Evolutionary conservation across 2,888 invertebrate species (phyloP).

Genomic region (Mechanitis messenoides): DNA sequence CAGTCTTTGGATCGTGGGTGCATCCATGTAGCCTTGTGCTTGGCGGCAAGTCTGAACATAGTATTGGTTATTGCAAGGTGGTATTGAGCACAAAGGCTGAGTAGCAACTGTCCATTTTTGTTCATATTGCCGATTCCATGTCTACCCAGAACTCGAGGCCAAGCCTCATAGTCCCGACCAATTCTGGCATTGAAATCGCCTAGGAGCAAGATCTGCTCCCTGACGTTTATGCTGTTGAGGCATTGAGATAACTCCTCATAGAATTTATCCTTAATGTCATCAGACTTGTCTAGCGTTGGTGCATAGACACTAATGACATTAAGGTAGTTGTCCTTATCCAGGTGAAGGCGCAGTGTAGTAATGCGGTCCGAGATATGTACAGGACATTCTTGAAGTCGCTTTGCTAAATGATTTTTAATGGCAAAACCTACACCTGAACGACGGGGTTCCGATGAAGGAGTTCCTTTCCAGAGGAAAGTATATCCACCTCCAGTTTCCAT

Average conservation of each 20-base stretch:
- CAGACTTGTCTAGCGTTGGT: slow-evolving; percentile 28
- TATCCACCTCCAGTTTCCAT: slow-evolving; percentile 12
- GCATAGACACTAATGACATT: slow-evolving; percentile 36
- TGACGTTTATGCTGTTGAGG: slow-evolving; percentile 3
- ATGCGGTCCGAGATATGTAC: slow-evolving; percentile 24
- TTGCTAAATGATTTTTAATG: slow-evolving; percentile 14
- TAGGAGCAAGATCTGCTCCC: slow-evolving; percentile 22
- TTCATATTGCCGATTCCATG: slow-evolving; percentile 26
- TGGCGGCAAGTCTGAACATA: slow-evolving; percentile 31
- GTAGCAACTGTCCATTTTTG: slow-evolving; percentile 30
- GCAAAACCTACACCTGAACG: slow-evolving; percentile 25
- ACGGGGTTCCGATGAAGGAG: slow-evolving; percentile 13
- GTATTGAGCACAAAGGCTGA: slow-evolving; percentile 31
- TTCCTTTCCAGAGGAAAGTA: slow-evolving; percentile 24
- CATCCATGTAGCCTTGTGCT: slow-evolving; percentile 36
- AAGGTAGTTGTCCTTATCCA: slow-evolving; percentile 27
- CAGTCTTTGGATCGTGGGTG: slow-evolving; percentile 35
- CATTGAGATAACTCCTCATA: slow-evolving; percentile 26
- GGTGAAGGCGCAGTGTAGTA: slow-evolving; percentile 23
- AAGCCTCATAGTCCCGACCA: slow-evolving; percentile 15
- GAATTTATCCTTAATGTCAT: slow-evolving; percentile 29
- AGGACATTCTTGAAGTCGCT: slow-evolving; percentile 15
- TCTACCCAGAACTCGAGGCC: too few relatives aligned
- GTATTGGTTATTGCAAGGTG: slow-evolving; percentile 29
- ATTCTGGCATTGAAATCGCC: slow-evolving; percentile 29